These are phyloP conservation scores for Dicyrtomina minuta DNA, from an alignment of 2,888 invertebrate genomes.

Conservation along the genomic window DNA sequence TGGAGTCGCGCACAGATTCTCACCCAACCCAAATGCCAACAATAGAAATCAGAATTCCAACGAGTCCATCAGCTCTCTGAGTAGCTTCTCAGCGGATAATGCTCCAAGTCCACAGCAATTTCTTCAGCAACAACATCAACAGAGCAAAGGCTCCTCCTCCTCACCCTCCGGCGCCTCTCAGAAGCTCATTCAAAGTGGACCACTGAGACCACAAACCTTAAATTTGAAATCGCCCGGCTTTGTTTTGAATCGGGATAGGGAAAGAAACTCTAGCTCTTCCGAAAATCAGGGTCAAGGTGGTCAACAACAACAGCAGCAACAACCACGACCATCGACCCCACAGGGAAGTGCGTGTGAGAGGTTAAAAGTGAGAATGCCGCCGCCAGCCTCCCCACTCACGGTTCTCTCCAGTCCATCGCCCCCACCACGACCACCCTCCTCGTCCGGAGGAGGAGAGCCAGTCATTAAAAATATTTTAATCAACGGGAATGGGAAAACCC, in stretches of 20 bases:
- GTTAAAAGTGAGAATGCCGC: constrained; percentile 41
- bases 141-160: neutral
- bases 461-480: too few species aligned
- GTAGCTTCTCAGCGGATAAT: constrained; percentile 48
- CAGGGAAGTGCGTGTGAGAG: constrained; percentile 51
- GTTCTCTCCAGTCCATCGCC: constrained; percentile 27
- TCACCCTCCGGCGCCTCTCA: constrained; percentile 16
- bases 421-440: constrained; percentile 14
- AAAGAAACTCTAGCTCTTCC: neutral
- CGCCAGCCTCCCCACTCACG: constrained; percentile 18
- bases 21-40: constrained; percentile 22
- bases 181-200: constrained; percentile 8
- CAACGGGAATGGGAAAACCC: constrained; percentile 30
- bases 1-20: constrained; percentile 12
- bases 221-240: constrained; percentile 14
- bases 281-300: neutral
- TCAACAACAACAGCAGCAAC: too few species aligned
- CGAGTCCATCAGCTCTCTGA: constrained; percentile 51
- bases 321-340: neutral
- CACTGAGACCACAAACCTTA: constrained; percentile 21
- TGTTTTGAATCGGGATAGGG: neutral
- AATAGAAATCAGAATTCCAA: constrained; percentile 38
- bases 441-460: too few species aligned
- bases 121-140: constrained; percentile 9
- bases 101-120: constrained; percentile 39